These are phyloP conservation scores for Dipus sagitta DNA, from an alignment of 2,797 vertebrate genomes.

Conservation along the genomic window DNA sequence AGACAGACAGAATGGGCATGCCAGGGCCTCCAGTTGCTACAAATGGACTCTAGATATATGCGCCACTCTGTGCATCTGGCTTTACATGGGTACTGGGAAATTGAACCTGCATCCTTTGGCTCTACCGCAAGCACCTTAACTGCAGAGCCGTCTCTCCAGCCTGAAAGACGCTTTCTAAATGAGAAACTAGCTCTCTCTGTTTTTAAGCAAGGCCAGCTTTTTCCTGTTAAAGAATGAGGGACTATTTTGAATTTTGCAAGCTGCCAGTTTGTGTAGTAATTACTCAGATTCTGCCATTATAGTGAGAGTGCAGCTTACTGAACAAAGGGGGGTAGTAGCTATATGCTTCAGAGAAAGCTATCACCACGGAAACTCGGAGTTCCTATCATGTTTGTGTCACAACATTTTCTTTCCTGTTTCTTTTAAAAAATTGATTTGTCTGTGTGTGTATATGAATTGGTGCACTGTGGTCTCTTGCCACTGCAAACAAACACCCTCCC, in stretches of 20 bases:
- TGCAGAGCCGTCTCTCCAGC: no score
- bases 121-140: no score
- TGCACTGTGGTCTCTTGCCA: no score
- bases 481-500: no score
- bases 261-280: not conserved
- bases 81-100: no score
- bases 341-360: slow-evolving; percentile 7
- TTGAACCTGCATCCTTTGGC: no score
- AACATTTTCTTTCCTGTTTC: not conserved
- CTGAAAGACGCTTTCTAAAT: slow-evolving; percentile 12
- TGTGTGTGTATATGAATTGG: no score
- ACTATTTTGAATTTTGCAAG: slow-evolving; percentile 15
- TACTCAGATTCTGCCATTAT: not conserved
- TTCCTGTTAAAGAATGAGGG: not conserved
- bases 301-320: not conserved
- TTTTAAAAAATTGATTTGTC: no score
- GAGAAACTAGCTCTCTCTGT: not conserved
- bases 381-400: not conserved
- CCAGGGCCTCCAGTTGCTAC: no score
- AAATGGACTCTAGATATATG: no score
- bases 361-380: slow-evolving; percentile 35
- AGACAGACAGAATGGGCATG: no score
- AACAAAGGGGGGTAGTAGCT: not conserved
- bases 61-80: no score
- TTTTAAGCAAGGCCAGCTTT: slow-evolving; percentile 29